These are phyloP conservation scores for Diabrotica undecimpunctata DNA, from an alignment of 1,140 invertebrate genomes.

Conservation along the genomic window DNA sequence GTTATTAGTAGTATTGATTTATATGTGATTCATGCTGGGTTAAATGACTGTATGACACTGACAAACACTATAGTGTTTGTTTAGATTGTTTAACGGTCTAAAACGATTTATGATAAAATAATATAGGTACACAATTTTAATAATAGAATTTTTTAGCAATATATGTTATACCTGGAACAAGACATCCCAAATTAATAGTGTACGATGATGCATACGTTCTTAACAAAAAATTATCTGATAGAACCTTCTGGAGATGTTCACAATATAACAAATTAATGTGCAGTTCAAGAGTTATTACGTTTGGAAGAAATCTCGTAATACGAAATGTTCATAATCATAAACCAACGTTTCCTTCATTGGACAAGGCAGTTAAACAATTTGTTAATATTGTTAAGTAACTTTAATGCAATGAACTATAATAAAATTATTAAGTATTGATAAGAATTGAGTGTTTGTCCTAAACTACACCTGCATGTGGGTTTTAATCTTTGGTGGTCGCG, in stretches of 20 bases:
- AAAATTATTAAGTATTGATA: no score
- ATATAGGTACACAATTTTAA: neutral
- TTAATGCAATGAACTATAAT: no score
- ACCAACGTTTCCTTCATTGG: no score
- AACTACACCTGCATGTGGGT: no score
- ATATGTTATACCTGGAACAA: constrained; percentile 26
- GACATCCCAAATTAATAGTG: constrained; percentile 31
- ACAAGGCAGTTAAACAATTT: neutral
- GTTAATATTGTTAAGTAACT: neutral
- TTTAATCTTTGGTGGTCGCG: no score
- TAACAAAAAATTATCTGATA: constrained; percentile 19
- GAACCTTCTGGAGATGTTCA: constrained; percentile 32
- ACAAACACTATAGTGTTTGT: no score
- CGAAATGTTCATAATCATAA: constrained; percentile 10
- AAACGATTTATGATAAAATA: no score
- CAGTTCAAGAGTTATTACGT: constrained; percentile 14
- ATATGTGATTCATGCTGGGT: no score
- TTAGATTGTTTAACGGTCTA: no score
- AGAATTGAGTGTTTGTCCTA: no score
- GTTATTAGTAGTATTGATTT: no score
- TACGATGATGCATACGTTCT: constrained; percentile 27
- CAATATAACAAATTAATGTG: constrained; percentile 31
- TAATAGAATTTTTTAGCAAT: constrained; percentile 17
- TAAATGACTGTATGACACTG: no score
- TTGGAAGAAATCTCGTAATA: neutral